Evolutionary conservation across 1,140 invertebrate species (phyloP), one percentile per base, ranked within the genome.

Genomic region (Trichogramma pretiosum): DNA sequence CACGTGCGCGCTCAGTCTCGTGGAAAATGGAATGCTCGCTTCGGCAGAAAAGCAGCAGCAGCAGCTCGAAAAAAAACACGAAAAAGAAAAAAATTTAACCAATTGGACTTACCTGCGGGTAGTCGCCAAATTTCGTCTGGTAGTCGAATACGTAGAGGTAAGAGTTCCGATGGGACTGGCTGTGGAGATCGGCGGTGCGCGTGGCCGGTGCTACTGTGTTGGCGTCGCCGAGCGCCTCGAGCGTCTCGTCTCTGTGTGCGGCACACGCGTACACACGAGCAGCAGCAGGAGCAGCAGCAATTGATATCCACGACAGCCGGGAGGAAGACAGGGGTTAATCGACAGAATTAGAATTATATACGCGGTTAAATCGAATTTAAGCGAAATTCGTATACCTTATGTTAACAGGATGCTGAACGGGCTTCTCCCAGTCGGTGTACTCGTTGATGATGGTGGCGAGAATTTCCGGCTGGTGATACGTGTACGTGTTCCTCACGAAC

Each of bases 371-470:
- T n/a, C n/a, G n/a, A n/a, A n/a, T n/a, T n/a, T 19, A 16, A 16
- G 8, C 13, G 26, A 30, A 13, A 30, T n/a, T n/a, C n/a, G n/a
- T 19, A 22, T 69, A 82, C 81, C 80, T 79, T 34, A 93, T 87
- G 69, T 87, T 89, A 54, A 92, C 86, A 19, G 91, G 90, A 79
- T 94, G 89, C 60, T 92, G 88, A 8, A 91, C 82, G 3, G 92
- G 89, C 54, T 87, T 77, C 61, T 94, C 90, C 93, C 93, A 97
- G 65, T 97, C 92, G 3, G 91, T 96, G 68, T 98, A 99, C 64
- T 98, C 92, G 68, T 98, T 96, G 54, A 97, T 85, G 56, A 89
- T 88, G 8, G 87, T 89, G 2, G 87, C 87, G 28, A 89, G 72
- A 55, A 89, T 89, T 68, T 89, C 87, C 5, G 83, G 83, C 32